Conservation (phyloP, 2,888 invertebrate genomes). For the Gerris lacustris region DNA sequence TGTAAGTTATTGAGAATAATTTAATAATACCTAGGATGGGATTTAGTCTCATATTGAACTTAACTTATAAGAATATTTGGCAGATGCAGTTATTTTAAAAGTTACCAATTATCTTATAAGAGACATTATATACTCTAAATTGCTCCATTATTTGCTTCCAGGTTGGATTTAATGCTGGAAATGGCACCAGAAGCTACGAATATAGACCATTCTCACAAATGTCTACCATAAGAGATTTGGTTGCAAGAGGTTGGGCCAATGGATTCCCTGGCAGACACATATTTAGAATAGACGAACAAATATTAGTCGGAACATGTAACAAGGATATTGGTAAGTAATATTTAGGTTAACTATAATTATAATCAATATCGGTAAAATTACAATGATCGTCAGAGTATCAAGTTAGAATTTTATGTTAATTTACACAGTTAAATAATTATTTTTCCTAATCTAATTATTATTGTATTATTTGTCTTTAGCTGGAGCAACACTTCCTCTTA, state of each 20-base stretch:
- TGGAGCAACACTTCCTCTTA: constrained; percentile 64
- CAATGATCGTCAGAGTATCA: no score
- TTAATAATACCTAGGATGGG: neutral
- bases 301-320: constrained; percentile 84
- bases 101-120: no score
- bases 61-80: no score
- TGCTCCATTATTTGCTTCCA: constrained; percentile 34
- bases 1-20: constrained; percentile 44
- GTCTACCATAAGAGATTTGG: constrained; percentile 69
- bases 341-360: no score
- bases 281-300: constrained; percentile 89
- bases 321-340: constrained; percentile 63
- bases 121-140: no score
- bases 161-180: constrained; percentile 95
- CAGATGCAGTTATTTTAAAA: no score
- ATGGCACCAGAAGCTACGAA: constrained; percentile 78
- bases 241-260: constrained; percentile 75
- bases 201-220: constrained; percentile 82
- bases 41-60: neutral
- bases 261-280: constrained; percentile 81
- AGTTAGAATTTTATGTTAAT: no score
- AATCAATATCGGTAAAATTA: no score
- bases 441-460: no score
- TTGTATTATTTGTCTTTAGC: constrained; percentile 40
- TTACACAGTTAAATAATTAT: no score